A percentile compares a stretch with the other conserved stretches of the same genome.
Conservation (phyloP, 2,888 invertebrate species). For the Drosophila niveifrons region DNA sequence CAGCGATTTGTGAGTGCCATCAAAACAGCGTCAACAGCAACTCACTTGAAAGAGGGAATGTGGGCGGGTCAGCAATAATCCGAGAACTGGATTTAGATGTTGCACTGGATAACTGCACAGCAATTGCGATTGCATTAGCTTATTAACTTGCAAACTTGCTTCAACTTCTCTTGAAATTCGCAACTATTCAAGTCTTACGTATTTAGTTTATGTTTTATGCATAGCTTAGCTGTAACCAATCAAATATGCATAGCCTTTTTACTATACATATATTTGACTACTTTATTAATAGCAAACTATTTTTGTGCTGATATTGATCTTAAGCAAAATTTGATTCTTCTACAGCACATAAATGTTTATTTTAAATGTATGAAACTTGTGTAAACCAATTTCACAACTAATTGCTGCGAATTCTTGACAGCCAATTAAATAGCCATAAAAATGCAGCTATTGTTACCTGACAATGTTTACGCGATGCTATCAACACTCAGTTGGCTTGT, state of each 20-base stretch:
- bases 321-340: too few species aligned
- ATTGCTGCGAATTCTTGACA: background rate
- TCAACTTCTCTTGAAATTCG: background rate
- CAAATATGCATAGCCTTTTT: background rate
- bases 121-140: background rate
- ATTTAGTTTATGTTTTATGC: background rate
- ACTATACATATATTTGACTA: background rate
- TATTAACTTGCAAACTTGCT: background rate
- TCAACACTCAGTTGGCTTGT: background rate
- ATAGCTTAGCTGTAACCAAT: background rate
- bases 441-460: too few species aligned
- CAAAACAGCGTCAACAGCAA: slow-evolving; percentile 35
- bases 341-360: too few species aligned
- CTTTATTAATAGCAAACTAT: background rate
- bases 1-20: slow-evolving; percentile 51
- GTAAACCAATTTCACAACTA: too few species aligned
- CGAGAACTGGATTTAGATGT: slow-evolving; percentile 20
- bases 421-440: background rate
- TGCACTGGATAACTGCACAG: slow-evolving; percentile 13
- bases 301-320: too few species aligned
- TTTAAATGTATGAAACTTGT: too few species aligned
- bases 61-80: slow-evolving; percentile 3
- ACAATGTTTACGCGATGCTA: background rate
- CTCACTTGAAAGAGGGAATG: slow-evolving; percentile 10
- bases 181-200: background rate